These are phyloP conservation scores for Monochamus alternatus DNA, from an alignment of 2,888 invertebrate species.

Conservation along the genomic window DNA sequence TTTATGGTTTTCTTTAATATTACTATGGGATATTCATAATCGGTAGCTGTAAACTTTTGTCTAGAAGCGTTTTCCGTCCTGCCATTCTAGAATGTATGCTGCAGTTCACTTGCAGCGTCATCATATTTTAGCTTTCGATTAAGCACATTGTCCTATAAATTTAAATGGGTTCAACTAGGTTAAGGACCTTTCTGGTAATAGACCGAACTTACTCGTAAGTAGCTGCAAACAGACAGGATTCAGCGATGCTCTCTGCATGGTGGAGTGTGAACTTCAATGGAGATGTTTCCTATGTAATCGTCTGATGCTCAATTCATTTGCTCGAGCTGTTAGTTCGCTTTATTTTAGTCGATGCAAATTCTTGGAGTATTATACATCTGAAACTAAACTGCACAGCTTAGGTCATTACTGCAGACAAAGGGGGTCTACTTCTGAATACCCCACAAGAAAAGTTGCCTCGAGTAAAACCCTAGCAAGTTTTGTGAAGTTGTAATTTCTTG, in stretches of 20 bases:
- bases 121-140: slow-evolving; percentile 1
- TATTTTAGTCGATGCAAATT: background rate
- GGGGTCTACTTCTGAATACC: no score
- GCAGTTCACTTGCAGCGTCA: background rate
- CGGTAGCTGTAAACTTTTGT: no score
- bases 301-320: background rate
- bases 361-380: background rate
- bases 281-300: slow-evolving; percentile 5
- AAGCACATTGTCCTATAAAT: slow-evolving; percentile 1
- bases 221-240: slow-evolving; percentile 3
- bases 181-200: slow-evolving; percentile 6
- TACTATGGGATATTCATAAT: no score
- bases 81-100: background rate
- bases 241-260: background rate
- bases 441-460: no score
- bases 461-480: no score
- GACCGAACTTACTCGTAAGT: slow-evolving; percentile 6
- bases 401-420: background rate
- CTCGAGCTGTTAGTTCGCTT: background rate
- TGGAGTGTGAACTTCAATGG: background rate
- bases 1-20: no score
- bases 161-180: background rate
- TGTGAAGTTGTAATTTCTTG: no score
- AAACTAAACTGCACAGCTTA: background rate
- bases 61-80: no score